Evolutionary conservation across 2,888 invertebrate genomes (phyloP).

Genomic region (Caenorhabditis sp.): DNA sequence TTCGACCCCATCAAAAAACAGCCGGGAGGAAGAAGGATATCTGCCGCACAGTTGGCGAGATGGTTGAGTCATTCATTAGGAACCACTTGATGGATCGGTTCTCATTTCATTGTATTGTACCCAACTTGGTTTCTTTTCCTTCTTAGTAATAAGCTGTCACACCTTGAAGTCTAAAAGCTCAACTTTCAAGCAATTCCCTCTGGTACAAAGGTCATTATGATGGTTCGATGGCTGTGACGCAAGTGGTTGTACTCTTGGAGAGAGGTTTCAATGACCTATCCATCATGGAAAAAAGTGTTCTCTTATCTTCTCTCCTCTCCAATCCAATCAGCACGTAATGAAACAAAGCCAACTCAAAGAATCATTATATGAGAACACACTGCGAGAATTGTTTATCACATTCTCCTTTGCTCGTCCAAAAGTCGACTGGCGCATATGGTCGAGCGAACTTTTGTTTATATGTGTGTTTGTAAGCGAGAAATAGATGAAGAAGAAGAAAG

Average conservation of each 20-base stretch:
- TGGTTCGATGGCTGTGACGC: constrained; percentile 41
- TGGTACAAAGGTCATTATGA: constrained; percentile 29
- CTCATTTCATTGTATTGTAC: neutral
- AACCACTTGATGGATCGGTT: constrained; percentile 27
- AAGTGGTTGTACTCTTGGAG: constrained; percentile 26
- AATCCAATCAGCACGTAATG: constrained; percentile 25
- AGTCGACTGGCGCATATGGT: neutral
- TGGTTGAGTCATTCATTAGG: neutral
- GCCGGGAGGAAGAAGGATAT: neutral
- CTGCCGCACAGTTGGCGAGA: constrained; percentile 40
- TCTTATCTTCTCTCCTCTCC: constrained; percentile 37
- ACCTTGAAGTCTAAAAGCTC: no score
- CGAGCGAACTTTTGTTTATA: constrained; percentile 9
- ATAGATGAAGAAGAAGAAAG: no score
- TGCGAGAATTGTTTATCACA: neutral
- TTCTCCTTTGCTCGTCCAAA: neutral
- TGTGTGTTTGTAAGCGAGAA: no score
- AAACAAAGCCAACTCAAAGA: constrained; percentile 39
- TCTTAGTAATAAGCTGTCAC: no score
- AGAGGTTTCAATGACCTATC: constrained; percentile 52
- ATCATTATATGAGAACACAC: constrained; percentile 24
- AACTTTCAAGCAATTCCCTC: no score
- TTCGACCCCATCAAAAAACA: constrained; percentile 32
- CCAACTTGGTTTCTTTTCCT: no score
- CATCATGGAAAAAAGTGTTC: constrained; percentile 44